Conservation (phyloP, 1,140 invertebrate species). For the Spodoptera frugiperda region DNA sequence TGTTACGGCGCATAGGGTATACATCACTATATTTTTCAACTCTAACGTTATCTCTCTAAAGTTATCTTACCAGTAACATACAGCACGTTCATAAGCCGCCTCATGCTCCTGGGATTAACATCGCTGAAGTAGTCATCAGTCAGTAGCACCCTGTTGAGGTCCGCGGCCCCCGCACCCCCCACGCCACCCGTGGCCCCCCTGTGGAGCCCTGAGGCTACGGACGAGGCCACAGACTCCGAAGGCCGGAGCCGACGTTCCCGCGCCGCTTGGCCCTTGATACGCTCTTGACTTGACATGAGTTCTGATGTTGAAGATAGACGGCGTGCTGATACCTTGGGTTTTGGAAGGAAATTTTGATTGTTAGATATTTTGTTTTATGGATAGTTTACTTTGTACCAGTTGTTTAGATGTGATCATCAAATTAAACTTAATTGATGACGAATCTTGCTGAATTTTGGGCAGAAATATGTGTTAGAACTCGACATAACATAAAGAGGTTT, state of each 20-base stretch:
- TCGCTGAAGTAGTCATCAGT: slow-evolving; percentile 99
- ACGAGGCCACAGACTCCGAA: slow-evolving; percentile 96
- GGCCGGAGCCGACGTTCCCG: slow-evolving; percentile 89
- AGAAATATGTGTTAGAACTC: too few species aligned
- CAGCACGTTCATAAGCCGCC: slow-evolving; percentile 98
- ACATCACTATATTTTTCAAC: too few species aligned
- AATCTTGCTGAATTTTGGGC: too few species aligned
- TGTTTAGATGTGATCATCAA: not conserved
- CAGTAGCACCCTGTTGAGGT: slow-evolving; percentile 90
- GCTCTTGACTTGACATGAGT: slow-evolving; percentile 92
- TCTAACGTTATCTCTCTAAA: too few species aligned
- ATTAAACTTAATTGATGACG: too few species aligned
- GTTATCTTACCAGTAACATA: slow-evolving; percentile 93
- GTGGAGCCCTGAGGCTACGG: slow-evolving; percentile 95
- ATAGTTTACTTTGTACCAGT: too few species aligned
- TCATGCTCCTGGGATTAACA: slow-evolving; percentile 98
- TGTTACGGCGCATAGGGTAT: too few species aligned
- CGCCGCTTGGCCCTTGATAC: slow-evolving; percentile 68
- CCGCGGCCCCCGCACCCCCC: slow-evolving; percentile 69
- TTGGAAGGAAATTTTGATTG: not conserved
- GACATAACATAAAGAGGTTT: too few species aligned
- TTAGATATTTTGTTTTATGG: too few species aligned
- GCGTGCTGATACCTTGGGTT: slow-evolving; percentile 88
- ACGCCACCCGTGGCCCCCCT: slow-evolving; percentile 86
- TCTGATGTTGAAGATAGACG: slow-evolving; percentile 93